Conservation (phyloP, 2,888 invertebrate genomes). For the Drosophila anomalata region DNA sequence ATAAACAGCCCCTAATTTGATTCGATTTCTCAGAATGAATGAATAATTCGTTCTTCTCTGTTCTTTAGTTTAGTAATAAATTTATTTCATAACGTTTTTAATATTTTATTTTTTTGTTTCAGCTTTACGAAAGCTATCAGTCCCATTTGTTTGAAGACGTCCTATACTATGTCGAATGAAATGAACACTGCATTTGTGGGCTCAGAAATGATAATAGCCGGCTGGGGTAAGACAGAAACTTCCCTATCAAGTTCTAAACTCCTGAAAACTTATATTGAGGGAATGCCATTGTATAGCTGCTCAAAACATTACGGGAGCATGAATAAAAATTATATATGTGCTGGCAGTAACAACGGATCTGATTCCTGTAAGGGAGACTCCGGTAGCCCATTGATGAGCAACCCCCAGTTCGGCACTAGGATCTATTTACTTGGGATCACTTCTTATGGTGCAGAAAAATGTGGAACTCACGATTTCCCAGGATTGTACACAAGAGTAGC, state of each 20-base stretch:
- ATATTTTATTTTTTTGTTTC: background rate
- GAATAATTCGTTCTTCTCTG: too few species aligned
- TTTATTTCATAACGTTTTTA: background rate
- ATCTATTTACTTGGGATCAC: background rate
- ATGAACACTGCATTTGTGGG: background rate
- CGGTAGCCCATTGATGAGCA: constrained; percentile 11
- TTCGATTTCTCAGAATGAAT: too few species aligned
- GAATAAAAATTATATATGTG: background rate
- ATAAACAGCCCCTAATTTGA: too few species aligned
- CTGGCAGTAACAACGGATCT: background rate
- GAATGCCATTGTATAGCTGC: background rate
- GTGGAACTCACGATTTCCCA: background rate
- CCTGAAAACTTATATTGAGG: background rate
- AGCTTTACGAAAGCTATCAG: background rate
- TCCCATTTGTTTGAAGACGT: constrained; percentile 2
- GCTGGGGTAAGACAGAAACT: background rate
- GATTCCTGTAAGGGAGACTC: background rate
- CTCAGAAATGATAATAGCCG: background rate
- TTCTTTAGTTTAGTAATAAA: too few species aligned
- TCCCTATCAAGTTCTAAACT: background rate
- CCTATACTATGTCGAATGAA: background rate
- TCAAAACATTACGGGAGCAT: background rate
- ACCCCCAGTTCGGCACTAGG: fast-evolving
- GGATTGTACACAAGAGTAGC: background rate
- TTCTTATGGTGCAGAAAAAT: background rate